Percentiles rank a stretch among this genome's conserved stretches.
Evolutionary conservation across 30 jellyfish, hydroid and myxozoan species (phyloP).

Genomic region (Aurelia aurita complex sp. Pacific): DNA sequence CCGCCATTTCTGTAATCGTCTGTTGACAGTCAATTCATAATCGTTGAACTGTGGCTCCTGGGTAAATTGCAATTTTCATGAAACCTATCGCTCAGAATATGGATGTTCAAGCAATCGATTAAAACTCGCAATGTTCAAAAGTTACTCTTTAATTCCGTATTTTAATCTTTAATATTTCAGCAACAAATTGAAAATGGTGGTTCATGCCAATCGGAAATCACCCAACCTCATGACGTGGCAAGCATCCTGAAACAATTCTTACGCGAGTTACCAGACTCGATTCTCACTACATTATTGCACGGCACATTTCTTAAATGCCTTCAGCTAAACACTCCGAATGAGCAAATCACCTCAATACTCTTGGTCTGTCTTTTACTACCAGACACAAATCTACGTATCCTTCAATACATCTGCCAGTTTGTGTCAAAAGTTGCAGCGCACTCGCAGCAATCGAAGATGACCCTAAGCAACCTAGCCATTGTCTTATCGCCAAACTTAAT

Average conservation of each 20-base stretch:
- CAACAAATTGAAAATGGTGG: constrained; percentile 85
- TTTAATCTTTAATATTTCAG: constrained; percentile 16
- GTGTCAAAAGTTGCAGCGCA: constrained; percentile 90
- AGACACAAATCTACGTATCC: constrained; percentile 88
- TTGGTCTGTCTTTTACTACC: constrained; percentile 92
- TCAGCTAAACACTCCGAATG: constrained; percentile 65
- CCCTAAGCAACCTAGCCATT: constrained; percentile 89
- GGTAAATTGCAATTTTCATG: too few species aligned
- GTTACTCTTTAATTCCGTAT: too few species aligned
- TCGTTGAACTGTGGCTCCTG: too few species aligned
- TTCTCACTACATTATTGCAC: constrained; percentile 67
- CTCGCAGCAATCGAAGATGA: constrained; percentile 94
- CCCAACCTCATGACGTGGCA: constrained; percentile 98
- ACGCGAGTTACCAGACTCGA: constrained; percentile 96
- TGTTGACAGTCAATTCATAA: too few species aligned
- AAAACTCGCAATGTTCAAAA: too few species aligned
- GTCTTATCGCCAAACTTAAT: constrained; percentile 93
- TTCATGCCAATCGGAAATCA: constrained; percentile 74
- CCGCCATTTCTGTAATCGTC: too few species aligned
- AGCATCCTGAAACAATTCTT: constrained; percentile 86
- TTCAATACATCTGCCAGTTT: constrained; percentile 80
- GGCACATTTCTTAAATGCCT: constrained; percentile 81
- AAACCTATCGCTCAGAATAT: too few species aligned
- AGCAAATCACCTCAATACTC: constrained; percentile 74
- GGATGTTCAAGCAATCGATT: too few species aligned